These are phyloP conservation scores for Torymus texanus DNA, from an alignment of 2,888 invertebrate species.

Conservation along the genomic window DNA sequence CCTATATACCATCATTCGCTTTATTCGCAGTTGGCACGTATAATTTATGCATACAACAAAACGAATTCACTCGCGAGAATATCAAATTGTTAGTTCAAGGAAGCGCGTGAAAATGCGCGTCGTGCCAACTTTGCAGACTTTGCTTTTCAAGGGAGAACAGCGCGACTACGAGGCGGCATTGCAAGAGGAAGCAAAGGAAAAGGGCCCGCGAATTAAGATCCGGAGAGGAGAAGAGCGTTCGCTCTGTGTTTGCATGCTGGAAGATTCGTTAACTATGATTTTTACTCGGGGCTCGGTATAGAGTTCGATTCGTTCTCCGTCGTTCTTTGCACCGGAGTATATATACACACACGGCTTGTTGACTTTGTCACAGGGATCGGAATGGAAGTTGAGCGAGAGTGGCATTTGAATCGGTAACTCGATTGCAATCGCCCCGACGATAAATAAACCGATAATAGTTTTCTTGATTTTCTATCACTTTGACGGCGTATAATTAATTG, in stretches of 20 bases:
- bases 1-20: background rate
- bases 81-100: background rate
- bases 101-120: conserved; percentile 10
- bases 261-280: conserved; percentile 38
- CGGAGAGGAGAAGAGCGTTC: background rate
- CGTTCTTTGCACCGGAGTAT: conserved; percentile 4
- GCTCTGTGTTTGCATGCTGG: conserved; percentile 22
- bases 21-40: too few species aligned
- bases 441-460: conserved; percentile 15
- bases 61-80: conserved; percentile 1
- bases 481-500: conserved; percentile 10
- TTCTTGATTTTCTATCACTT: conserved; percentile 9
- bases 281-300: conserved; percentile 7
- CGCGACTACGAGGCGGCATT: background rate
- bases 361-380: conserved; percentile 20
- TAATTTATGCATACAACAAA: background rate
- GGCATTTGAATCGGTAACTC: conserved; percentile 30
- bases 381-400: conserved; percentile 4
- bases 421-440: conserved; percentile 23
- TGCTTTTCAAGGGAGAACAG: conserved; percentile 26
- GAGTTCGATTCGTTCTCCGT: background rate
- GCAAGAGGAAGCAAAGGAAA: background rate
- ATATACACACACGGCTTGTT: background rate
- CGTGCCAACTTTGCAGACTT: conserved; percentile 49
- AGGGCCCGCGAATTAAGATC: conserved; percentile 22